Evolutionary conservation across 2,797 vertebrate species (phyloP).

Genomic region (Myiothlypis coronata): DNA sequence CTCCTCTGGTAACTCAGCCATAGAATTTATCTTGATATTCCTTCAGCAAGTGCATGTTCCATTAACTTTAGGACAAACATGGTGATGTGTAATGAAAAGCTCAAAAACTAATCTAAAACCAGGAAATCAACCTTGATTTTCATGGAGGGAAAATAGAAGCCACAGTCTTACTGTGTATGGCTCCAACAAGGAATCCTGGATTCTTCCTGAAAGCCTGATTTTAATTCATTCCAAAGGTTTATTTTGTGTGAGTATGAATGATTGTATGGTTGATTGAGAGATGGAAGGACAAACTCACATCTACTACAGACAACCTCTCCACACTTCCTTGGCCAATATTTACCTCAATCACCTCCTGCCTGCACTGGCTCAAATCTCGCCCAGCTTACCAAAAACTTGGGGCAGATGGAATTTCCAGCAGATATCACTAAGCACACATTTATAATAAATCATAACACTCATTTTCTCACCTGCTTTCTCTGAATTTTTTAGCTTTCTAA

Average conservation of each 20-base stretch:
- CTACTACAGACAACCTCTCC: background rate
- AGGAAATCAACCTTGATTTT: background rate
- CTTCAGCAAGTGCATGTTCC: background rate
- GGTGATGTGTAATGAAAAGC: background rate
- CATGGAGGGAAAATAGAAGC: rapidly evolving
- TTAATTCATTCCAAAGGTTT: background rate
- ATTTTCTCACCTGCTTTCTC: background rate
- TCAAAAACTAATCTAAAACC: background rate
- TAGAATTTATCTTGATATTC: background rate
- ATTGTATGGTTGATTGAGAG: background rate
- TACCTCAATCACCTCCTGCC: background rate
- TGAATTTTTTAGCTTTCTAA: background rate
- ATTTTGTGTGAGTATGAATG: background rate
- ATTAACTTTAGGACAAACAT: background rate
- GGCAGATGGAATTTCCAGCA: background rate
- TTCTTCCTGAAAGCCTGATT: background rate
- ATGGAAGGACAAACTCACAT: background rate
- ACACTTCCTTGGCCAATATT: rapidly evolving
- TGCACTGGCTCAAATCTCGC: background rate
- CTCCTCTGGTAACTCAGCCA: background rate
- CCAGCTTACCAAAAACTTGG: background rate
- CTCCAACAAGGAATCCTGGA: background rate
- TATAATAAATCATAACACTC: background rate
- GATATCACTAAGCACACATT: background rate
- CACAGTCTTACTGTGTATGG: background rate